Conservation (phyloP, 2,797 vertebrate genomes). For the Miichthys miiuy region DNA sequence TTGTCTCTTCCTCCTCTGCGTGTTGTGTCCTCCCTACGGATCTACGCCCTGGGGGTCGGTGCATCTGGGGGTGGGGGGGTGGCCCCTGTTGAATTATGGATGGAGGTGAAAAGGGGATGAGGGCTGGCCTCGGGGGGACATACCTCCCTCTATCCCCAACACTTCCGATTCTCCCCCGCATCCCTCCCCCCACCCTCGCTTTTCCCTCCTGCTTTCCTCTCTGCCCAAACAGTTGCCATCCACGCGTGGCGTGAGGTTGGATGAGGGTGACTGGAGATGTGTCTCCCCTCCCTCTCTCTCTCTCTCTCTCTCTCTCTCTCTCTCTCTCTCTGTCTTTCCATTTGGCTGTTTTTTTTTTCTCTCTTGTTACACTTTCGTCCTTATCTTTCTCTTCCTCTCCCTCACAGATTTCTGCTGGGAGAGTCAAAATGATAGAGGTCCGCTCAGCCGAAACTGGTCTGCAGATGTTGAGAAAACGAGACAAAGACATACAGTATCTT, state of each 20-base stretch:
- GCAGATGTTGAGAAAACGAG: slow-evolving; percentile 64
- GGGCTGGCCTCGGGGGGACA: slow-evolving; percentile 73
- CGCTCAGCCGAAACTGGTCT: slow-evolving; percentile 66
- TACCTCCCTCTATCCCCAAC: slow-evolving; percentile 50
- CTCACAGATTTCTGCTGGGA: slow-evolving; percentile 55
- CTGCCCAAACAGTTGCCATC: slow-evolving; percentile 71
- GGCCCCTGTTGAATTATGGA: slow-evolving; percentile 86
- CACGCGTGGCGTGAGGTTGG: slow-evolving; percentile 78
- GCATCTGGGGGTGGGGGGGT: slow-evolving; percentile 28
- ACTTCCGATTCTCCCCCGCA: slow-evolving; percentile 36
- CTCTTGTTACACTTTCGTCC: slow-evolving; percentile 61
- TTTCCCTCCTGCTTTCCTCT: slow-evolving; percentile 37
- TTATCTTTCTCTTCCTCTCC: slow-evolving; percentile 53
- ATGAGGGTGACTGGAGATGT: slow-evolving; percentile 76
- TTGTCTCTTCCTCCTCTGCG: slow-evolving; percentile 58
- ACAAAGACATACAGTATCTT: slow-evolving; percentile 59
- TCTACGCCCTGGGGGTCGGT: slow-evolving; percentile 63
- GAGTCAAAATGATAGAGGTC: slow-evolving; percentile 68
- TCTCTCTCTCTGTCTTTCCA: slow-evolving; percentile 30
- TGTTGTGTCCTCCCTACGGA: slow-evolving; percentile 69
- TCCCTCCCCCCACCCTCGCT: slow-evolving; percentile 34
- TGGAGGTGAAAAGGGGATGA: slow-evolving; percentile 83
- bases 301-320: slow-evolving; percentile 21
- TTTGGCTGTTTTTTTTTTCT: slow-evolving; percentile 44
- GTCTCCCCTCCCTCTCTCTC: slow-evolving; percentile 45